Percentiles rank a stretch among this genome's conserved stretches.
phyloP scores from a whole-genome alignment of 2,113 vertebrate species.

The Accipiter virgatus region DNA sequence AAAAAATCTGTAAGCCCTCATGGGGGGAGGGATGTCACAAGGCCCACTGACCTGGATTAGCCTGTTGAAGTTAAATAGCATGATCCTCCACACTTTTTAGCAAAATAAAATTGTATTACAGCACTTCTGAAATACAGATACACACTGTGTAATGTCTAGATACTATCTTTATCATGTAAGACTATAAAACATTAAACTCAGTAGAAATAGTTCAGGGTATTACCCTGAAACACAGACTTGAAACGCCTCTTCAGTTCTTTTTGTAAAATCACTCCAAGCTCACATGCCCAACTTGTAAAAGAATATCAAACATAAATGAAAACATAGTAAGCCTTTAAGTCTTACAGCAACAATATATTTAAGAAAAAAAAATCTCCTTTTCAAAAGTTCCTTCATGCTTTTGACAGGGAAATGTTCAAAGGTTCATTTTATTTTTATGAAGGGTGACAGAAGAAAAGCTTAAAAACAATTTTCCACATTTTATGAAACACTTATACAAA shows the following conservation, averaged over 20 bases:
- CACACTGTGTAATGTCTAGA: neutral
- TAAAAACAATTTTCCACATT: neutral
- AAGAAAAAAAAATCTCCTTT: neutral
- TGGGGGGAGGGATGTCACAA: neutral
- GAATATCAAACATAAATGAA: neutral
- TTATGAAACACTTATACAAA: neutral
- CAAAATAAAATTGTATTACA: neutral
- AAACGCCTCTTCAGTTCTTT: neutral
- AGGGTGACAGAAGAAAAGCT: neutral
- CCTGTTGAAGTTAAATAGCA: neutral
- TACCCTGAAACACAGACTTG: neutral
- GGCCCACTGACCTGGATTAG: constrained; percentile 1
- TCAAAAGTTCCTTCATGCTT: neutral
- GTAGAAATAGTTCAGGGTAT: neutral
- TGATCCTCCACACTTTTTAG: neutral
- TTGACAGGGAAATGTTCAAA: neutral
- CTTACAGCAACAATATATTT: neutral
- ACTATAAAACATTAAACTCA: neutral
- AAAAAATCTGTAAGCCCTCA: neutral
- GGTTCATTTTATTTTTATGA: neutral
- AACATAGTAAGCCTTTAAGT: neutral
- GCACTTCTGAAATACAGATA: neutral
- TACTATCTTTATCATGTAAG: neutral
- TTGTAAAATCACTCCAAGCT: neutral
- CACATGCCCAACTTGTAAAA: neutral